These are phyloP conservation scores for Umimayanthus chanpuru DNA, from an alignment of 92 coral and sea anemone species.

Conservation along the genomic window DNA sequence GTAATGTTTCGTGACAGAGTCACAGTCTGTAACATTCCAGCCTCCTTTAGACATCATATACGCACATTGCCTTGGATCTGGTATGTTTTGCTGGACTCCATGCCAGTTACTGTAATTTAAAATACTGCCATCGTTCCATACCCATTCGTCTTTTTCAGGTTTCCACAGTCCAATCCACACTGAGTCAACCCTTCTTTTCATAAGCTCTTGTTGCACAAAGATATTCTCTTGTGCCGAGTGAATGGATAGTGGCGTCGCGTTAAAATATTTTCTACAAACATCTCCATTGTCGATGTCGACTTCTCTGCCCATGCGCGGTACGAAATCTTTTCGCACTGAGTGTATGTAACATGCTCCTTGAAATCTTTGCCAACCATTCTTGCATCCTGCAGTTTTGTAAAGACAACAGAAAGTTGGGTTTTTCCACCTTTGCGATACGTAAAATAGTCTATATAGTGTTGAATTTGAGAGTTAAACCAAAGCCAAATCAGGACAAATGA, in stretches of 20 bases:
- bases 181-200: neutral
- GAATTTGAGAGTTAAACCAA: too few relatives aligned
- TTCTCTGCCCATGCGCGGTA: neutral
- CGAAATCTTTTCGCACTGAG: neutral
- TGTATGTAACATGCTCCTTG: neutral
- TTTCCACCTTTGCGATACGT: too few relatives aligned
- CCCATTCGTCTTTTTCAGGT: neutral
- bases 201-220: neutral
- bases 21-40: neutral
- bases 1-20: neutral
- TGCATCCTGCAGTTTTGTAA: neutral
- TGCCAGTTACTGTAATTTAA: neutral
- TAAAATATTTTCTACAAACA: neutral
- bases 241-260: neutral
- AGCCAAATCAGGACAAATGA: too few relatives aligned
- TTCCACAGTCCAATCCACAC: conserved; percentile 3
- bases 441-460: too few relatives aligned
- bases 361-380: neutral
- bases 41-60: neutral
- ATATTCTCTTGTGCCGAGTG: neutral
- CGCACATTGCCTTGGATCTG: neutral
- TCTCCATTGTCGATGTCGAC: neutral
- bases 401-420: too few relatives aligned
- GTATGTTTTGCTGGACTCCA: neutral
- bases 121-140: neutral